These are phyloP conservation scores for Microtus montanus DNA, from an alignment of 2,113 vertebrate species.

Conservation along the genomic window DNA sequence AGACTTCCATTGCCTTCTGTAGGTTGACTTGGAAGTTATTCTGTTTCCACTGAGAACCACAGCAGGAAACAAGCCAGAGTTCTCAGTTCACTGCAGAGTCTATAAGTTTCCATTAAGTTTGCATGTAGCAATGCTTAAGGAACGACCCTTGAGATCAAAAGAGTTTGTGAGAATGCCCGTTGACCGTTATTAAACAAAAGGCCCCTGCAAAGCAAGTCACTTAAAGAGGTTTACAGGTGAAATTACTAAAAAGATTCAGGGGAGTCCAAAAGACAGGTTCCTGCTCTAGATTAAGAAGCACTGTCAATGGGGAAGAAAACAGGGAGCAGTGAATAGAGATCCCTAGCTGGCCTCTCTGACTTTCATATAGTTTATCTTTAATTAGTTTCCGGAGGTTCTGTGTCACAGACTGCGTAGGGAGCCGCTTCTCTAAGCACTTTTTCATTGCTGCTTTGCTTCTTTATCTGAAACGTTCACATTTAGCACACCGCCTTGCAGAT, in stretches of 20 bases:
- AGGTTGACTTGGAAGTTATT: background rate
- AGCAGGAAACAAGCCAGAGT: background rate
- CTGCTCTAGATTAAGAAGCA: background rate
- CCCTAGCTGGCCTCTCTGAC: background rate
- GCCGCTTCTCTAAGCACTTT: background rate
- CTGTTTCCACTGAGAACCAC: background rate
- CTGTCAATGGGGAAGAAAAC: background rate
- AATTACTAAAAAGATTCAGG: background rate
- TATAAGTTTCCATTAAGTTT: constrained; percentile 49
- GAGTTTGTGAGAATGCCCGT: background rate
- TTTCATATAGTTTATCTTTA: background rate
- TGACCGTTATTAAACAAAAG: constrained; percentile 16
- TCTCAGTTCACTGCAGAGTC: background rate
- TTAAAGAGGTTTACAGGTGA: constrained; percentile 21
- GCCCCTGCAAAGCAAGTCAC: background rate
- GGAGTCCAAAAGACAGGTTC: background rate
- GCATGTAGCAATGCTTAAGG: background rate
- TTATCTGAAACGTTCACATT: background rate
- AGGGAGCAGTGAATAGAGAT: background rate
- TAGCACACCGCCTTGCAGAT: background rate
- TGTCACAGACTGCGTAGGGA: background rate
- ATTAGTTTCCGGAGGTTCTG: background rate
- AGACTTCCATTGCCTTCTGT: background rate
- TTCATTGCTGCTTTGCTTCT: background rate
- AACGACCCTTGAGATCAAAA: constrained; percentile 4